phyloP scores from a whole-genome alignment of 2,113 vertebrate genomes.

The Labeo rohita region DNA sequence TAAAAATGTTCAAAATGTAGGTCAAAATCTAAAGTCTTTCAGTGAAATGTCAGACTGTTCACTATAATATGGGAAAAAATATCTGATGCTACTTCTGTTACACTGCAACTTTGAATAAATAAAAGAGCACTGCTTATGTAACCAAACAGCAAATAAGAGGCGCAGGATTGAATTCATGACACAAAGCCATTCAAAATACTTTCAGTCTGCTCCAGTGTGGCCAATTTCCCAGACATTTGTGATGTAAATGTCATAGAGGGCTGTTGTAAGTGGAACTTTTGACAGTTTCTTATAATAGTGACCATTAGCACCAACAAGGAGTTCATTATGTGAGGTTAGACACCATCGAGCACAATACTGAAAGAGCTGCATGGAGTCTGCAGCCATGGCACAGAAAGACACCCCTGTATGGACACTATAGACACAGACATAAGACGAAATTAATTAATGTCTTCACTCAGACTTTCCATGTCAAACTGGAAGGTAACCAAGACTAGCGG shows the following conservation, averaged over 20 bases:
- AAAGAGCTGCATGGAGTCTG: slow-evolving; percentile 42
- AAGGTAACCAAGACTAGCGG: slow-evolving; percentile 2
- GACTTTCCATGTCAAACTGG: slow-evolving; percentile 3
- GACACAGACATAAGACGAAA: slow-evolving; percentile 9
- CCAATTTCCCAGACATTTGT: slow-evolving; percentile 26
- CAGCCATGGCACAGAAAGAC: slow-evolving; percentile 31
- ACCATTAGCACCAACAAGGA: slow-evolving; percentile 48
- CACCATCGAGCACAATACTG: slow-evolving; percentile 52
- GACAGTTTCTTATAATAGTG: slow-evolving; percentile 45
- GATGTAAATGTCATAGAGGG: slow-evolving; percentile 38
- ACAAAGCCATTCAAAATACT: not conserved
- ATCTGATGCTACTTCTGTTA: not conserved
- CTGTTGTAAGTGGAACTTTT: slow-evolving; percentile 46
- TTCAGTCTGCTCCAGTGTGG: slow-evolving; percentile 10
- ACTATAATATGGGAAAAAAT: not conserved
- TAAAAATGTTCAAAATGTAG: not conserved
- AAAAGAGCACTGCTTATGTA: not conserved
- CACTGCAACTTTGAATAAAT: not conserved
- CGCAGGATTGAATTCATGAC: not conserved
- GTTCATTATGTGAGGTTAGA: slow-evolving; percentile 53
- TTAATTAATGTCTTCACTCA: slow-evolving; percentile 23
- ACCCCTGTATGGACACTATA: slow-evolving; percentile 1
- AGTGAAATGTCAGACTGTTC: not conserved
- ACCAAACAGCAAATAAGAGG: not conserved
- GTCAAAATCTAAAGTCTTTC: not conserved